Percentiles rank a stretch among this genome's conserved stretches.
Conservation (phyloP, 2,888 invertebrate genomes). For the Drosophila gaucha region DNA sequence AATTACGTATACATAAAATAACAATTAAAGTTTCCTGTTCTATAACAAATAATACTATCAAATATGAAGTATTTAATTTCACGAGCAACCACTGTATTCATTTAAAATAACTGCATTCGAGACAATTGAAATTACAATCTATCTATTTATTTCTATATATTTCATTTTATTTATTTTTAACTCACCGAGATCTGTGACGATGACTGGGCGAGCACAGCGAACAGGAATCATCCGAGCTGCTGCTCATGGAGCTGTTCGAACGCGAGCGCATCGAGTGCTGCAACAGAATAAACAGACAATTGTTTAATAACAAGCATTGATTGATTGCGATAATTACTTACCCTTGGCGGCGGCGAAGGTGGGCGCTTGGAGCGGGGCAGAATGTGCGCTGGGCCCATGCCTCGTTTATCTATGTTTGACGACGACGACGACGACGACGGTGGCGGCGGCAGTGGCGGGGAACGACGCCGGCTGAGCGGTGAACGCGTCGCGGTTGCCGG, state of each 20-base stretch:
- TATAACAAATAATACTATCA: no score
- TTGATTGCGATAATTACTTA: slow-evolving; percentile 52
- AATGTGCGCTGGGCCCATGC: slow-evolving; percentile 71
- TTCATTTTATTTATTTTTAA: no score
- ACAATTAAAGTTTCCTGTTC: no score
- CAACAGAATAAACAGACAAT: background rate
- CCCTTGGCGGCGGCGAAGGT: slow-evolving; percentile 85
- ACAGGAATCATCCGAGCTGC: slow-evolving; percentile 93
- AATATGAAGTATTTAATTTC: no score
- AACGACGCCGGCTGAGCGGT: slow-evolving; percentile 74
- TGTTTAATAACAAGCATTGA: background rate
- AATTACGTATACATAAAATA: no score
- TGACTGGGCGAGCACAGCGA: slow-evolving; percentile 91
- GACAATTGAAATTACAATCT: no score
- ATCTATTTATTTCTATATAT: no score
- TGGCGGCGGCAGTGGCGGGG: slow-evolving; percentile 81
- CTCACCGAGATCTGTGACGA: slow-evolving; percentile 84
- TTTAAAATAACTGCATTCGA: no score
- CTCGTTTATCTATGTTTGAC: slow-evolving; percentile 70
- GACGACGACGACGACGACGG: slow-evolving; percentile 50
- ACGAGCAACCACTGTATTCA: no score
- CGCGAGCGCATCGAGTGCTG: slow-evolving; percentile 87
- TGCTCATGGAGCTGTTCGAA: slow-evolving; percentile 91
- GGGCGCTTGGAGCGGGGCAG: slow-evolving; percentile 84
- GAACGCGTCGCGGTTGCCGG: slow-evolving; percentile 81